Base-by-base conservation (phyloP, 2,797 vertebrate species). In the Sphaeramia orbicularis region DNA sequence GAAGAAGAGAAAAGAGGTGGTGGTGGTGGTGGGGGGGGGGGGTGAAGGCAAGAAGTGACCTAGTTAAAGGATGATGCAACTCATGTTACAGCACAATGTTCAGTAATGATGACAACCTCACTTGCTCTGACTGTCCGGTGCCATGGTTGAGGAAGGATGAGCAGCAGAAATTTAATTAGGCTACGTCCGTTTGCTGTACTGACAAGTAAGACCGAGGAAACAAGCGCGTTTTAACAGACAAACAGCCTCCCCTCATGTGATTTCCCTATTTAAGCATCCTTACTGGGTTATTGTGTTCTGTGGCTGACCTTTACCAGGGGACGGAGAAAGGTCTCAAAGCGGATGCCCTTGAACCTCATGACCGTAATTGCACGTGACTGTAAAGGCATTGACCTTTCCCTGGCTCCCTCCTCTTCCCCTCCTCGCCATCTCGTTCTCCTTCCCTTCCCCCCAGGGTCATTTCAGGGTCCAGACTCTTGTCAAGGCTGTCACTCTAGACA, bases 21-120 rank as follows among this genome's bases (percentile, higher is more conserved):
- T 18, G 48, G 16, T 27, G 24, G 41, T 18, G 48, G 18, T 10
- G 45, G 27, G 9, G 42, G 7, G 21, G 48, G 16, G 6, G 32
- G 11, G 24, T 4, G 52, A 16, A 32, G 8, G 24, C 50, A 35
- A 63, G 78, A 69, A 75, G 86, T 90, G 93, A 94, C 93, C 94
- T 91, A 94, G 89, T 93, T 91, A 89, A 86, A 89, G 71, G 42
- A 87, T 92, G 93, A 94, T 92, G 89, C 91, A 91, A 91, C 82
- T 84, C 85, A 82, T 83, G 89, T 89, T 91, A 90, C 86, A 83
- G 82, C 84, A 90, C 86, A 89, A 85, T 64, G 84, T 79, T 69
- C 90, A 86, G 70, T 90, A 86, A 87, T 86, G 86, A 88, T 85
- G 86, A 89, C 88, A 85, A 85, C 81, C 78, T 61, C 60, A 71